Conservation (phyloP, 2,113 vertebrate species). For the Melozone crissalis region DNA sequence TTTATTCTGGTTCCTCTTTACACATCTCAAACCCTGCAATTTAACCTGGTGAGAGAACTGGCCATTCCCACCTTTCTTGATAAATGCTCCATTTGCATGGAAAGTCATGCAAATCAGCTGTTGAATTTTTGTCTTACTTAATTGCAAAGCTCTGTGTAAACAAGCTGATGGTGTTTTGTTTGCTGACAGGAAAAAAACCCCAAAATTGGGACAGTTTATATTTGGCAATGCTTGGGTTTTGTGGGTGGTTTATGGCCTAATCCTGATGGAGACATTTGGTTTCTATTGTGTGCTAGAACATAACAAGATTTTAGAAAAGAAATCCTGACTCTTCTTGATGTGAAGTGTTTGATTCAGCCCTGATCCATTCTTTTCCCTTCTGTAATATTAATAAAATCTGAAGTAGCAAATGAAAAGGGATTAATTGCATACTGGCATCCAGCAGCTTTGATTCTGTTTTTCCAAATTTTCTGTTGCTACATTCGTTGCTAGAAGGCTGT, state of each 20-base stretch:
- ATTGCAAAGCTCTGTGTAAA: constrained; percentile 14
- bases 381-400: neutral
- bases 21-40: neutral
- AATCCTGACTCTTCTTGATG: neutral
- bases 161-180: constrained; percentile 10
- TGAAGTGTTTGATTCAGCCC: neutral
- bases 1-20: neutral
- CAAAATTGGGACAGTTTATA: neutral
- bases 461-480: neutral
- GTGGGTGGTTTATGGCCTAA: constrained; percentile 8
- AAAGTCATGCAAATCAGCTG: neutral
- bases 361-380: neutral
- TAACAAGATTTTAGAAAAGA: neutral
- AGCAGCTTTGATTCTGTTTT: neutral
- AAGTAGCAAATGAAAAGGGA: neutral
- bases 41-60: neutral
- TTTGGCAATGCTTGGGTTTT: neutral
- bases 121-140: neutral
- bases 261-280: constrained; percentile 12
- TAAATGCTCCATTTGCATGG: neutral
- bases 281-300: neutral
- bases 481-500: neutral
- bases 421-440: neutral
- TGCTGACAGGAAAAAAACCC: neutral
- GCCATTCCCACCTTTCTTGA: neutral